Conservation (phyloP, 2,888 invertebrate genomes). For the Bhutanitis thaidina region DNA sequence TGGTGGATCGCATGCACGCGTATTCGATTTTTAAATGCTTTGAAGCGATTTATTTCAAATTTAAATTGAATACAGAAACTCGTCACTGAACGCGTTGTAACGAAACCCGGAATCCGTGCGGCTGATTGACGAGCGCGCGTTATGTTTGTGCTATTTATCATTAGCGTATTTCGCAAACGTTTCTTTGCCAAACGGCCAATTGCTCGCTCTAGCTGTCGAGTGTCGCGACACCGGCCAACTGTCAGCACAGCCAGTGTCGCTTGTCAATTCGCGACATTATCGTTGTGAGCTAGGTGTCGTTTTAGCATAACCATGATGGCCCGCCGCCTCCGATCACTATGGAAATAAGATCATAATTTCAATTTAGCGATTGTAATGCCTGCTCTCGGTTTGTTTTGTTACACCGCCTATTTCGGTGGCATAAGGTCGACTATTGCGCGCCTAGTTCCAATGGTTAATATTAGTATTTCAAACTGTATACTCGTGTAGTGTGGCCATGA, state of each 20-base stretch:
- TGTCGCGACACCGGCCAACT: background rate
- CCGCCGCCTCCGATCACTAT: background rate
- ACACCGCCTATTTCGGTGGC: background rate
- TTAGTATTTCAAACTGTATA: background rate
- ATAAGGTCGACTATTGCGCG: background rate
- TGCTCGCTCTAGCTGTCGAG: background rate
- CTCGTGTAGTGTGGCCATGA: background rate
- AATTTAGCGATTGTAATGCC: background rate
- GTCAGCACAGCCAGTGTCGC: background rate
- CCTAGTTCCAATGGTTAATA: background rate
- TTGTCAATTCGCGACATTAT: background rate
- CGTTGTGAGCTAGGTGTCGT: background rate
- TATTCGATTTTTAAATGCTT: too few species aligned
- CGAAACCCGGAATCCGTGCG: background rate
- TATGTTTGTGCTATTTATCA: background rate
- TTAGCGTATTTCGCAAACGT: background rate
- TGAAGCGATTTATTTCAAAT: background rate
- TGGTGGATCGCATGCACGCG: too few species aligned
- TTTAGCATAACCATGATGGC: background rate
- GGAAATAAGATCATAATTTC: constrained; percentile 1
- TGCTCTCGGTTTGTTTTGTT: background rate
- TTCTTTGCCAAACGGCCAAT: background rate
- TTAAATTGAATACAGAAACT: background rate
- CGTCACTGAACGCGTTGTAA: background rate
- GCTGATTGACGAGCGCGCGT: background rate